Evolutionary conservation across 2,797 vertebrate species (phyloP), one percentile per base, ranked within the genome.

Genomic region (Notoglanidium macrostoma): DNA sequence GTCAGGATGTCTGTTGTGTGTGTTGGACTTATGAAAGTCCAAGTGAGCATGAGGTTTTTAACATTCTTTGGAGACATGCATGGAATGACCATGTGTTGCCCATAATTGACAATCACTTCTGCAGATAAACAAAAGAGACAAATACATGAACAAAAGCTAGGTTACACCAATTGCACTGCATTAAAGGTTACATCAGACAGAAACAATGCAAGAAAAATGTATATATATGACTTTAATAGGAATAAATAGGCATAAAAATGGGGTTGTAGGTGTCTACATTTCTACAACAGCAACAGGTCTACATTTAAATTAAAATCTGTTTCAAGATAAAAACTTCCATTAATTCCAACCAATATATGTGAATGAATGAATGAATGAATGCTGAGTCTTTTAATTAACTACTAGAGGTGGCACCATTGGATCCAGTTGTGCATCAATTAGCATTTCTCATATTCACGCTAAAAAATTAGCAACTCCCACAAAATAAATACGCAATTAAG

Each of bases 61-160:
- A 92, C 55, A 44, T 88, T 83, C 40, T 79, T 86, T 10, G 90
- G 90, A 88, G 89, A 82, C 15, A 32, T 67, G 32, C 91, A 92
- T 46, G 91, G 91, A 79, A 92, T 85, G 11, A 89, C 68, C 84
- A 92, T 84, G 21, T 59, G 55, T 86, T 87, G 84, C 2, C 86
- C 90, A 32, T 80, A 44, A 46, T 65, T 4, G 51, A 78, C 54
- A 29, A 2, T 44, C 0, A 85, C 74, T 86, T 89, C 89, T 91
- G 86, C 85, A 10, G 12, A 70, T 44, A 72, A 72, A 72, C 35
- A 72, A 72, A 74, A 46, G 29, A 40, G 8, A 44, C 10, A 5
- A 67, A 44, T 23, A 44, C 8, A 11, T 49, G 49, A 67, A 67
- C 12, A 4, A 67, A 67, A 67, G 63, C 63, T 15, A 1, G 23